Conservation (phyloP, 1,140 invertebrate genomes). For the Drosophila suzukii region DNA sequence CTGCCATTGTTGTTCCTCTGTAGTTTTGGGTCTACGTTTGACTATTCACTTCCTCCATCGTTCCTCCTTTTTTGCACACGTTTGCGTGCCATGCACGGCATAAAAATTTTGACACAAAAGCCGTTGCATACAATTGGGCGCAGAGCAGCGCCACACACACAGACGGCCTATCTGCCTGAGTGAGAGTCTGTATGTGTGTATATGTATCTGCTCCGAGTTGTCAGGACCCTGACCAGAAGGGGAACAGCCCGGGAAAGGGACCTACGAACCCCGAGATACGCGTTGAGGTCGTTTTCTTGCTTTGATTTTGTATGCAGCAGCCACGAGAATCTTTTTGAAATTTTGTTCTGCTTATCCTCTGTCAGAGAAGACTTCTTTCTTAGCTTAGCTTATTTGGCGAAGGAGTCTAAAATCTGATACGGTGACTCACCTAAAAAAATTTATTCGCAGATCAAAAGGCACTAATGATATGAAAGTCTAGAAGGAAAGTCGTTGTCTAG, state of each 20-base stretch:
- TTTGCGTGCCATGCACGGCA: slow-evolving; percentile 79
- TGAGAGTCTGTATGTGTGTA: neutral
- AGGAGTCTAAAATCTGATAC: neutral
- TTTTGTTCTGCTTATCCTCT: neutral
- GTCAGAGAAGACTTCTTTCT: too few species aligned
- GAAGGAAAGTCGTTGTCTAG: too few species aligned
- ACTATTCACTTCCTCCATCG: slow-evolving; percentile 49
- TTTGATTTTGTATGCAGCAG: slow-evolving; percentile 68
- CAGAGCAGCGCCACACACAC: slow-evolving; percentile 19
- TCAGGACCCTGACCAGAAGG: slow-evolving; percentile 18
- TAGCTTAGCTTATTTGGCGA: neutral
- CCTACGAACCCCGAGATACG: slow-evolving; percentile 16
- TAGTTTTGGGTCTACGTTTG: slow-evolving; percentile 47
- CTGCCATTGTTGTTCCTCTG: slow-evolving; percentile 40
- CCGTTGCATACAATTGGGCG: slow-evolving; percentile 73
- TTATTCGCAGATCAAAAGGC: neutral
- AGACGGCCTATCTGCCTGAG: slow-evolving; percentile 13
- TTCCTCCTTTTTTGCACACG: slow-evolving; percentile 61
- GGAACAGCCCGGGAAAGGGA: neutral
- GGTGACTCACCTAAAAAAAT: neutral
- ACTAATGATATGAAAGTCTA: too few species aligned
- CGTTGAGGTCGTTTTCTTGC: slow-evolving; percentile 58
- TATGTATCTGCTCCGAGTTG: slow-evolving; percentile 4
- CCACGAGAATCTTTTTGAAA: slow-evolving; percentile 25
- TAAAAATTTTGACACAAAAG: slow-evolving; percentile 81